Conservation (phyloP, 1,140 invertebrate species). For the Cherax quadricarinatus region DNA sequence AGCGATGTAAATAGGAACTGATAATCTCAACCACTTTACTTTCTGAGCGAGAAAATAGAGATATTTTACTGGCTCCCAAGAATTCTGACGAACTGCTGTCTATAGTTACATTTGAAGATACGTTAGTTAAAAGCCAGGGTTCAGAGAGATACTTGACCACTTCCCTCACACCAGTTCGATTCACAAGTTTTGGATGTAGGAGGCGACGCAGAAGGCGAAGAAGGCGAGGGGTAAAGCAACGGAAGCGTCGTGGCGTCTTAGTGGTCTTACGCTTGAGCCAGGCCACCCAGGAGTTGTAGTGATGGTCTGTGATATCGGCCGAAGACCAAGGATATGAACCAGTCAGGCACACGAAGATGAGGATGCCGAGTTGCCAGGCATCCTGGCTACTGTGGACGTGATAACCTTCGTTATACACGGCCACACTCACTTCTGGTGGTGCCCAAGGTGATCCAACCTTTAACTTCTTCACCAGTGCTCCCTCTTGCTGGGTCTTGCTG, state of each 20-base stretch:
- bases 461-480: no score
- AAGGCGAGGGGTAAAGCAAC: slow-evolving; percentile 81
- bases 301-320: slow-evolving; percentile 84
- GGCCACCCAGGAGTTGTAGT: slow-evolving; percentile 83
- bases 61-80: background rate
- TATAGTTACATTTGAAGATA: no score
- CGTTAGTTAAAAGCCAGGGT: slow-evolving; percentile 80
- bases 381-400: slow-evolving; percentile 89
- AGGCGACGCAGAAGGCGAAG: slow-evolving; percentile 85
- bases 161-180: slow-evolving; percentile 84
- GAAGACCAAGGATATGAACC: slow-evolving; percentile 97
- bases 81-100: background rate
- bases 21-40: background rate
- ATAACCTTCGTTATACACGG: slow-evolving; percentile 86
- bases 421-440: slow-evolving; percentile 93
- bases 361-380: slow-evolving; percentile 97
- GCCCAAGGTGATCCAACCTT: slow-evolving; percentile 80
- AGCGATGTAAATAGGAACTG: background rate
- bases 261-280: slow-evolving; percentile 85
- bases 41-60: background rate
- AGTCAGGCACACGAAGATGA: slow-evolving; percentile 94
- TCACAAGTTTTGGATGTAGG: slow-evolving; percentile 85
- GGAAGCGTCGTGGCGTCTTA: slow-evolving; percentile 82
- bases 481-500: no score
- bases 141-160: slow-evolving; percentile 86